Base-by-base conservation (phyloP, 2,797 vertebrate species). In the Anableps anableps region DNA sequence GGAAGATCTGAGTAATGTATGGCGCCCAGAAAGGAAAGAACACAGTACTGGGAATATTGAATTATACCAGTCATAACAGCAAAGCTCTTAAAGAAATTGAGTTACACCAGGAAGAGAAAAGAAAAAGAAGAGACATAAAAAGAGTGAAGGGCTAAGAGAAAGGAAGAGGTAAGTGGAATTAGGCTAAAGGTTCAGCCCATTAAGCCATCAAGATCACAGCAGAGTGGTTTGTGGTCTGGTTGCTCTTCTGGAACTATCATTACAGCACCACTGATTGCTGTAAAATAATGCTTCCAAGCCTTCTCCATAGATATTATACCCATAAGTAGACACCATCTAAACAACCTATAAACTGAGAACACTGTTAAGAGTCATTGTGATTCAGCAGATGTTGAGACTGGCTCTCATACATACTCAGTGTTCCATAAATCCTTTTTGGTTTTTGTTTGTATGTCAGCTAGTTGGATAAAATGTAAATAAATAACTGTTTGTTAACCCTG, bases 151-250 rank as follows among this genome's bases (percentile, higher is more conserved):
- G 26, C 9, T 68, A 26, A 41, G 23, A 41, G 64, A 41, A 41
- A 70, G 66, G 13, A 70, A 70, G 66, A 43, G 5, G 38, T 70
- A 43, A 70, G 23, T 26, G 23, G 23, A 70, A 70, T 43, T 16
- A 70, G 11, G 23, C 5, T 70, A 26, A 70, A 68, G n/a, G 66
- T 43, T n/a, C 2, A 70, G 38, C 13, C 66, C 41, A 14, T 70
- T 45, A 70, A 70, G 21, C 36, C 64, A 68, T 68, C 41, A 38
- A n/a, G n/a, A n/a, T n/a, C n/a, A 9, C 36, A 68, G 21, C 10
- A 70, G 23, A 70, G 66, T 70, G 66, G 36, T 68, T 21, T 68
- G 64, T 68, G 36, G 66, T 43, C 38, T 70, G 38, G 38, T n/a
- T 70, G 38, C 66, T 43, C 66, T 43, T 70, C 26, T n/a, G 66